Evolutionary conservation across 2,113 vertebrate species (phyloP), one percentile per base, ranked within the genome.

Genomic region (Toxostoma redivivum): DNA sequence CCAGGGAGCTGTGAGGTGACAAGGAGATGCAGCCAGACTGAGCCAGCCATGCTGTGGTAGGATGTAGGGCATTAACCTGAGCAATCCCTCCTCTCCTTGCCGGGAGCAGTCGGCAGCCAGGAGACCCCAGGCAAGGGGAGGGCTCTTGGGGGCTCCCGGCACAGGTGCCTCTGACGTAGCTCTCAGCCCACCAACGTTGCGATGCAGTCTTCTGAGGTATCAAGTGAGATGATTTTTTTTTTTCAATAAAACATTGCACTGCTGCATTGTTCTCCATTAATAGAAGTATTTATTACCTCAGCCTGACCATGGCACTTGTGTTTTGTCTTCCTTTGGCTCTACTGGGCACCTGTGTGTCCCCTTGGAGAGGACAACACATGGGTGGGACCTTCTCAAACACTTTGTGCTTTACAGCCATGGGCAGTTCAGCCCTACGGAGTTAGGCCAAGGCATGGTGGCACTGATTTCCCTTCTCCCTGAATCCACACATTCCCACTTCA

Each of bases 171-270:
- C 86, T 9, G 4, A 7, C 4, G 0, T 6, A 2, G 64, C 70
- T 53, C 66, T 30, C 16, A 1, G 67, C 86, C 91, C 77, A 6
- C 89, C 91, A 82, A 81, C 47, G 93, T 81, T 86, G 94, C 94
- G 85, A 95, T 94, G 95, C 95, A 91, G 95, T 92, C 93, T 96
- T 92, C 93, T 95, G 96, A 94, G 95, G 88, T 96, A 89, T 90
- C 94, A 96, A 96, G 95, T 97, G 95, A 96, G 95, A 91, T 31
- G 44, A 78, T 81, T 71, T 94, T 80, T 88, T 94, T 95, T 97
- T 97, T 94, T 35, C 94, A 97, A 97, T 97, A 97, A 97, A 97
- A 97, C 93, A 94, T 96, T 97, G 96, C 96, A 97, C 94, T 97
- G 95, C 96, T 95, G 94, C 96, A 93, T 96, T 94, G 89, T 94